phyloP scores from a whole-genome alignment of 2,113 vertebrate genomes.

The Gopherus evgoodei region DNA sequence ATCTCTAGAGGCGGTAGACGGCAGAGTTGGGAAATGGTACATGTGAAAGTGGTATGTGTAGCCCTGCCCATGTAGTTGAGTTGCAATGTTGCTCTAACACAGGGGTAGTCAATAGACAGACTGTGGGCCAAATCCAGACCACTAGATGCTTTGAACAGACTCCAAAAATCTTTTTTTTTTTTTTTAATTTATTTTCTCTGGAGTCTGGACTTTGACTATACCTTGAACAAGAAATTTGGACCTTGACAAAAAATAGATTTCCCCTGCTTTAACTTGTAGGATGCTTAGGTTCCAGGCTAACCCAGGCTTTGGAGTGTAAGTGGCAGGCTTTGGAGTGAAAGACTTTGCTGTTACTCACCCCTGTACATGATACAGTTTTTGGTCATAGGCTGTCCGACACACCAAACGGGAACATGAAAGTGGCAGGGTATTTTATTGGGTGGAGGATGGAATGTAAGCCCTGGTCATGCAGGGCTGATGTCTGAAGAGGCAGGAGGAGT shows the following conservation, averaged over 20 bases:
- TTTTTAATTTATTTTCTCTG: no score
- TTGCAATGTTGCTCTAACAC: background rate
- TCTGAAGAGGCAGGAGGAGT: background rate
- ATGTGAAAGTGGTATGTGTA: background rate
- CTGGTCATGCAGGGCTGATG: background rate
- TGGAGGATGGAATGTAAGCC: background rate
- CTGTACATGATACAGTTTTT: accelerated
- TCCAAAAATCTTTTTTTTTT: no score
- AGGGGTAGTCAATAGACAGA: no score
- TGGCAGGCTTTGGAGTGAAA: background rate
- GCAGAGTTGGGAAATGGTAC: background rate
- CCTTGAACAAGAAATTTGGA: no score
- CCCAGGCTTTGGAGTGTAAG: background rate
- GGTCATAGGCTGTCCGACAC: background rate
- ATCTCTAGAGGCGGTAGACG: background rate
- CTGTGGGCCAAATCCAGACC: no score
- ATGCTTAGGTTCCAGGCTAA: constrained; percentile 9
- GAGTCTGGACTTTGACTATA: no score
- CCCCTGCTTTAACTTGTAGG: background rate
- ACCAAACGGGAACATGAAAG: background rate
- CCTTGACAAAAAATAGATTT: no score
- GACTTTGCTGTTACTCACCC: background rate
- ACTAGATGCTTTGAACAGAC: no score
- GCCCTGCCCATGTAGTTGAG: background rate
- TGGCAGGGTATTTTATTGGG: background rate